Percentiles rank a stretch among this genome's conserved stretches.
phyloP scores from a whole-genome alignment of 2,113 vertebrate species.

The Coreoperca whiteheadi region DNA sequence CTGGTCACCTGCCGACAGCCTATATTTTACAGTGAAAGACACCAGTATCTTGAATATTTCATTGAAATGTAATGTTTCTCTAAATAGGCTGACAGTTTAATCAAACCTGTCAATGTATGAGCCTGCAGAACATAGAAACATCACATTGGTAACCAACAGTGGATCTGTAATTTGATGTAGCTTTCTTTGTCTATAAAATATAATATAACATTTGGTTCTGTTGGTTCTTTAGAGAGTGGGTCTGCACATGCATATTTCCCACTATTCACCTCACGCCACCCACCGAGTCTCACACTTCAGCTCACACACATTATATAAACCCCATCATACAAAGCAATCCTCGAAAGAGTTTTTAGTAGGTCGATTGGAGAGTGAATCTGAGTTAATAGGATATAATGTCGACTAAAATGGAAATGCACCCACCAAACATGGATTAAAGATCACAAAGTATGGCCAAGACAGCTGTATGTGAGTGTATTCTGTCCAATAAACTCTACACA shows the following conservation, averaged over 20 bases:
- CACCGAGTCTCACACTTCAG: not conserved
- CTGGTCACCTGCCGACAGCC: not conserved
- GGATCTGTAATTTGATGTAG: not conserved
- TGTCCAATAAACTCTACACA: not conserved
- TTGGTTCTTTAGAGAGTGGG: not conserved
- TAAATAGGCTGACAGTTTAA: not conserved
- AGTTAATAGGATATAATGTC: not conserved
- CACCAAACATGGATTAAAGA: too few relatives aligned
- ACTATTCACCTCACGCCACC: not conserved
- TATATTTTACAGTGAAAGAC: too few relatives aligned
- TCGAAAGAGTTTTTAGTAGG: not conserved
- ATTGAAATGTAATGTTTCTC: not conserved
- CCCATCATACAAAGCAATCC: not conserved
- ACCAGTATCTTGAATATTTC: not conserved
- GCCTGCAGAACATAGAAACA: not conserved
- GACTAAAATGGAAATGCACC: too few relatives aligned
- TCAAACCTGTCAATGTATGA: not conserved
- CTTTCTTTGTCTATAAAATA: not conserved
- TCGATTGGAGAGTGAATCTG: too few relatives aligned
- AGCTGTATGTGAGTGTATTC: not conserved
- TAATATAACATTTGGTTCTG: not conserved
- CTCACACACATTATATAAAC: not conserved
- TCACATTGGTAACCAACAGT: not conserved
- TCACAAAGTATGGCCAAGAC: not conserved
- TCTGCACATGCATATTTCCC: not conserved